Base-by-base conservation (phyloP, 2,113 vertebrate species). In the Pomatostomus ruficeps region DNA sequence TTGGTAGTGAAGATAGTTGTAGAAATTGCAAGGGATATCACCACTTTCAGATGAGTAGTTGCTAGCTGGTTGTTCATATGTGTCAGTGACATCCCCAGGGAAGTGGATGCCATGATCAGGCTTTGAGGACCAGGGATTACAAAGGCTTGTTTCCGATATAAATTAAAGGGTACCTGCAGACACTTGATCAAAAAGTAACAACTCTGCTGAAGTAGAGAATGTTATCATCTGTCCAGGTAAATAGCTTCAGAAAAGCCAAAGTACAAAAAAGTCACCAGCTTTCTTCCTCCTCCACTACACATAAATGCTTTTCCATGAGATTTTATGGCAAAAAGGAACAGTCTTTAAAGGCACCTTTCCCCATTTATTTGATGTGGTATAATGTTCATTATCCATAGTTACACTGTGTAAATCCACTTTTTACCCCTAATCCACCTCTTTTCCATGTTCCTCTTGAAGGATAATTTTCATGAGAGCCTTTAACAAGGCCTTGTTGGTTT, bases 401-500 rank as follows among this genome's bases (percentile, higher is more conserved):
- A 33, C 6, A 2, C 24, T 59, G 29, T 84, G 85, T 80, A 91
- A 93, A 95, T 94, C 65, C 48, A 63, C 13, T 63, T 95, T 78
- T 81, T 91, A 35, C 31, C 25, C 51, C 23, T 73, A 73, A 84
- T 84, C 67, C 29, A 78, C 23, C 36, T 71, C 38, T 91, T 59
- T 77, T 84, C 59, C 33, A 14, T 14, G 3, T 72, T 83, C 29
- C 26, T 89, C 38, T 85, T 91, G 81, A 93, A 86, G 67, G 52
- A 82, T 61, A 57, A 26, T 91, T 90, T 75, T 90, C 24, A 26
- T 36, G 55, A 95, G 86, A 81, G 52, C 40, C 52, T 92, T 93
- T 78, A 48, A 81, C 9, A 6, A 59, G 65, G 71, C 54, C 28
- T 71, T 66, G 5, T 20, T 77, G 63, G 46, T 84, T 88, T 92